These are phyloP conservation scores for Microcebus ravelobensis DNA, from an alignment of 2,113 vertebrate genomes.

Conservation along the genomic window DNA sequence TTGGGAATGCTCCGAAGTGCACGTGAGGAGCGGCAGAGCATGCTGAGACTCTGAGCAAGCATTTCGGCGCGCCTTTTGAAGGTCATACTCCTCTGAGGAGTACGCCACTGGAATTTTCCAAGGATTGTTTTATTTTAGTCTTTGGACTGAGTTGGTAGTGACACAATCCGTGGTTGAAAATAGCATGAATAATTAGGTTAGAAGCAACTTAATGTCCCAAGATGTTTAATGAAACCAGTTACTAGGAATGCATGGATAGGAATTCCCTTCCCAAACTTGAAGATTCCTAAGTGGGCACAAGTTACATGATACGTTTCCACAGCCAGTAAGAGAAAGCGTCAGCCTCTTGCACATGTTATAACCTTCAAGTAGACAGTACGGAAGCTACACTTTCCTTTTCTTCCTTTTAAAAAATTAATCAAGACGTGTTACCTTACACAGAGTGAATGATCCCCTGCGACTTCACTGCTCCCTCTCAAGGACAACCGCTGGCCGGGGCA, in stretches of 20 bases:
- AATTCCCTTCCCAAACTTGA: neutral
- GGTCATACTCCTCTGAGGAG: neutral
- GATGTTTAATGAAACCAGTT: constrained; percentile 36
- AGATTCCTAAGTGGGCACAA: neutral
- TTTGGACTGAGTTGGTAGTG: constrained; percentile 31
- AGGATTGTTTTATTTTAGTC: constrained; percentile 69
- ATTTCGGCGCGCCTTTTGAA: neutral
- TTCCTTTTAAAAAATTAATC: constrained; percentile 74
- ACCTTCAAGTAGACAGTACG: neutral
- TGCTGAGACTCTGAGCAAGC: neutral
- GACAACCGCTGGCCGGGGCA: neutral
- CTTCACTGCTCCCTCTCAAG: neutral
- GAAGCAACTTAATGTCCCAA: neutral
- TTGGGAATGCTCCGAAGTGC: neutral
- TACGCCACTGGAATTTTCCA: constrained; percentile 58
- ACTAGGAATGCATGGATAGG: neutral
- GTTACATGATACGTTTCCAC: neutral
- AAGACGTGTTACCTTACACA: constrained; percentile 49
- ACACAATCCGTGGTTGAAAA: constrained; percentile 58
- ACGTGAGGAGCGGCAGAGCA: neutral
- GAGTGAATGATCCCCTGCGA: neutral
- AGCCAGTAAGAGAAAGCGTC: neutral
- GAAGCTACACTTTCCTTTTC: constrained; percentile 45
- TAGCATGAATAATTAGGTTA: constrained; percentile 58
- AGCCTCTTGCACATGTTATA: neutral